Base-by-base conservation (phyloP, 2,888 invertebrate genomes). In the Eubasilissa splendida region DNA sequence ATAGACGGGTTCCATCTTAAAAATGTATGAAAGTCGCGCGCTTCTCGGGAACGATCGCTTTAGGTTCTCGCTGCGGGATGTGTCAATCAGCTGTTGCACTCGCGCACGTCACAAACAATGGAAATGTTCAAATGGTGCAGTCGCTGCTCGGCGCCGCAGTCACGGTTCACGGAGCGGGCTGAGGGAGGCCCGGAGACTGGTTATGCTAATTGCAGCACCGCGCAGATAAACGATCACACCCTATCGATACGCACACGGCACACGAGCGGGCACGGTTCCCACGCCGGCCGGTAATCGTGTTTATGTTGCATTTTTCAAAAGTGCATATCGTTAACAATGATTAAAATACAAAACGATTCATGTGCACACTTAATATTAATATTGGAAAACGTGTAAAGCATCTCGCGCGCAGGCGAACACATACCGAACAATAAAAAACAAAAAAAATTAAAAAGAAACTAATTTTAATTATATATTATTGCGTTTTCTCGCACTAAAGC, bases 141-240 rank as follows among this genome's bases (percentile, higher is more conserved):
- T 33, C 12, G 22, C 63, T 31, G 42, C n/a, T 52, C 68, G n/a
- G 68, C 42, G 50, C 22, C 14, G 42, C 14, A 52, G 68, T 68
- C 66, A 68, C 68, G 54, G 70, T 22, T 70, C 52, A 10, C 54
- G 53, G 53, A 7, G 3, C 3, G 14, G 68, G 10, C 70, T 9
- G 68, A 50, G 68, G 66, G 14, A 53, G 14, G 7, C 9, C 68
- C 10, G 42, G 52, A 53, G 22, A 12, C 53, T 12, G 68, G 68
- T 68, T 68, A 71, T 71, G 71, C 11, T 56, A 71, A 53, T 12
- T 31, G 54, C 56, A 31, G 9, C 42, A 58, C 58, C 4, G n/a
- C 58, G 58, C 42, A 58, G 58, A 58, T 58, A 11, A 58, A 58
- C 4, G 54, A 56, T 33, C 22, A 71, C 71, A 71, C 54, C 71